A percentile compares a stretch with the other conserved stretches of the same genome.
phyloP scores from a whole-genome alignment of 2,888 invertebrate genomes.

The Torymus tubicola region DNA sequence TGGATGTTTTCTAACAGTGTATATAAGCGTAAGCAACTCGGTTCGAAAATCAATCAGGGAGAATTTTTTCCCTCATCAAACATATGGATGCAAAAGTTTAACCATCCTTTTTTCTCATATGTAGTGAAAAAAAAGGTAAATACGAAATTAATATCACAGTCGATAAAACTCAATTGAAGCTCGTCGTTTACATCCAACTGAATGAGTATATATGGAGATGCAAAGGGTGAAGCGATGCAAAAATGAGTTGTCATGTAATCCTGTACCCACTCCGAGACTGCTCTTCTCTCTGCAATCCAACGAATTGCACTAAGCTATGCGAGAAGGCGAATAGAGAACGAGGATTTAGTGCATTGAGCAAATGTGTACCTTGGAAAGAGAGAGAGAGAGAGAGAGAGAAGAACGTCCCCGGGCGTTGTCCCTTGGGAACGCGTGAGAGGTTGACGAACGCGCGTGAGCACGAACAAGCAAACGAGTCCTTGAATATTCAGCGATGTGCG shows the following conservation, averaged over 20 bases:
- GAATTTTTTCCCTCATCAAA: slow-evolving; percentile 5
- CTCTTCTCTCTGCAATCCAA: neutral
- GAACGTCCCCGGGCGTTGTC: slow-evolving; percentile 10
- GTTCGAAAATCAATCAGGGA: slow-evolving; percentile 22
- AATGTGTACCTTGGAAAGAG: neutral
- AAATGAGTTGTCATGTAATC: neutral
- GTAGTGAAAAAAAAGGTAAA: neutral
- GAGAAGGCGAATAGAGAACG: neutral
- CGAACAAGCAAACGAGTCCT: slow-evolving; percentile 42
- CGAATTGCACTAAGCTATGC: slow-evolving; percentile 17
- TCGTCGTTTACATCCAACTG: neutral
- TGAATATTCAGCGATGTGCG: slow-evolving; percentile 51
- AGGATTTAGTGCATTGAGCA: too few relatives aligned
- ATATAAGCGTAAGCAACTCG: neutral
- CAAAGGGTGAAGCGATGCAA: neutral
- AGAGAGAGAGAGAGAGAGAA: neutral
- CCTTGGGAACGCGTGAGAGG: neutral
- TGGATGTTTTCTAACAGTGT: too few relatives aligned
- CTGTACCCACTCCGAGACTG: neutral
- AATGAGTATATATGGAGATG: neutral
- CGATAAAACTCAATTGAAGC: neutral
- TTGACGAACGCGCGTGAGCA: neutral
- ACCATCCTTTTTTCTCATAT: neutral
- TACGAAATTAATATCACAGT: neutral
- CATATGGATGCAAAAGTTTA: neutral